Evolutionary conservation across 2,113 vertebrate species (phyloP), one percentile per base, ranked within the genome.

Genomic region (Oryzias celebensis): DNA sequence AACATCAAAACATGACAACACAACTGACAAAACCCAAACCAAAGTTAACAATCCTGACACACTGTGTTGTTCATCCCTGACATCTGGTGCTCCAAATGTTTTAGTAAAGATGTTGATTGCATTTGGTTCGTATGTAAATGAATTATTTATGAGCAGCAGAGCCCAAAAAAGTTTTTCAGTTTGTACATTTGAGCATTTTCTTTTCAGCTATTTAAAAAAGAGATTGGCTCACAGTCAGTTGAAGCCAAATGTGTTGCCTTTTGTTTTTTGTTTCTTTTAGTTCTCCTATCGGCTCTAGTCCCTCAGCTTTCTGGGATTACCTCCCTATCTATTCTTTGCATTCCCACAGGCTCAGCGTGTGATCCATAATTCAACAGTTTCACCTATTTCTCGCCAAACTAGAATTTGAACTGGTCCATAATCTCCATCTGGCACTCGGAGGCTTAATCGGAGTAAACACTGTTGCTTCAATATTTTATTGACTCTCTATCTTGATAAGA

Each of bases 401-500:
- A 59, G 68, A 88, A 88, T 88, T 82, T 87, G 54, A 88, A 85
- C 82, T 85, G 81, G 73, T 65, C 78, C 68, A 78, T 85, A 88
- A 88, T 88, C 84, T 80, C 82, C 68, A 87, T 83, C 83, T 73
- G 73, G 77, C 86, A 86, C 84, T 87, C 77, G 82, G 81, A 69
- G 82, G 75, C 78, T 84, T 87, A 90, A 89, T 89, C 77, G 75
- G 77, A 80, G 75, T 86, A 82, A 87, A 87, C 86, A 87, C 73
- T 85, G 84, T 88, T 85, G 73, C 83, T 84, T 88, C 87, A 85
- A 89, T 88, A 89, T 88, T 78, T 85, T 81, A 89, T 85, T 88
- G 86, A 85, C 79, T 80, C 63, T 71, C 70, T n/a, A 75, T 79
- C 76, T 82, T 80, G 85, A 88, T 89, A 90, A 88, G 65, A 82